A percentile compares a stretch with the other conserved stretches of the same genome.
Conservation (phyloP, 2,113 vertebrate genomes). For the Dolichotis patagonum region DNA sequence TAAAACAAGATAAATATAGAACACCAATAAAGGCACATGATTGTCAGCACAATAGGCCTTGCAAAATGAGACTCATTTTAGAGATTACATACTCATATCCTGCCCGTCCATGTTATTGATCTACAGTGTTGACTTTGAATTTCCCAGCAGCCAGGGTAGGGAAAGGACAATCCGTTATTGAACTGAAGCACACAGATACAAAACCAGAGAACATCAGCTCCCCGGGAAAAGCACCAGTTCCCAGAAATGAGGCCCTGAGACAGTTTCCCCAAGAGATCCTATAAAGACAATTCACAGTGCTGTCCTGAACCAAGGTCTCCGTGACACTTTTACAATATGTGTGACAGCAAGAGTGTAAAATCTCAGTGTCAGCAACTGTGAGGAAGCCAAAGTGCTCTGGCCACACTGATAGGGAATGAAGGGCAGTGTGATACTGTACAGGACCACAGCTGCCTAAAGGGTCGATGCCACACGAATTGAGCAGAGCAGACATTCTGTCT, state of each 20-base stretch:
- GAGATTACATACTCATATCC: background rate
- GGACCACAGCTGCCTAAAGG: background rate
- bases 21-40: background rate
- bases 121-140: background rate
- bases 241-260: background rate
- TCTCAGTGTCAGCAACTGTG: background rate
- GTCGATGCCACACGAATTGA: background rate
- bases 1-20: background rate
- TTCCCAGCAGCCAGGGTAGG: background rate
- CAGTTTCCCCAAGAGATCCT: background rate
- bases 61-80: background rate
- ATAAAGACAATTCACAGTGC: background rate
- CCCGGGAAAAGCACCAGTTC: background rate
- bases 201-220: background rate
- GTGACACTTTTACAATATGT: background rate
- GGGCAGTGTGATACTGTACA: too few species aligned
- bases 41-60: background rate
- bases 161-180: background rate
- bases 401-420: background rate
- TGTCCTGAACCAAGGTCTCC: background rate
- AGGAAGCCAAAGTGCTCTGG: background rate
- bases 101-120: background rate
- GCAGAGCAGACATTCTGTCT: background rate
- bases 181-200: background rate
- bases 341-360: background rate